Conservation (phyloP, 2,888 invertebrate species). For the Tyria jacobaeae region DNA sequence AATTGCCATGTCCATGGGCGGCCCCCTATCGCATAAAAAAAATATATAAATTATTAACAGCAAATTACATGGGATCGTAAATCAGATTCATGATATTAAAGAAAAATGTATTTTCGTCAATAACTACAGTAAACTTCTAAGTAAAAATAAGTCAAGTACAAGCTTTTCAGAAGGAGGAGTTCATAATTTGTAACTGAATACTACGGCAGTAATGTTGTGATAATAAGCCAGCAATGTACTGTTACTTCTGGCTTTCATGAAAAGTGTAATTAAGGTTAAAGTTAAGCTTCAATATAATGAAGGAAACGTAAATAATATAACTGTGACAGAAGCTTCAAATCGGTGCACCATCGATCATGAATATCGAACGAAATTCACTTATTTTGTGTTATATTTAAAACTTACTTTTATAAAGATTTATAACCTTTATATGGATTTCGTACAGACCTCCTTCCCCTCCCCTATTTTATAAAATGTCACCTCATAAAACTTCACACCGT, state of each 20-base stretch:
- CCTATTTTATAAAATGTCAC: too few relatives aligned
- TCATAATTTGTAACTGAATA: not conserved
- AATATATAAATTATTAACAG: not conserved
- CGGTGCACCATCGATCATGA: too few relatives aligned
- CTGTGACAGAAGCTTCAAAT: too few relatives aligned
- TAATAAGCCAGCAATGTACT: not conserved
- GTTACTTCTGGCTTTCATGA: not conserved
- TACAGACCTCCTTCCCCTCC: too few relatives aligned
- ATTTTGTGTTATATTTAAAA: too few relatives aligned
- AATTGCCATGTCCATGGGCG: too few relatives aligned
- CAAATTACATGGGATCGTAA: not conserved
- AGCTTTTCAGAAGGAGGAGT: not conserved
- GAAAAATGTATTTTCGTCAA: slow-evolving; percentile 5
- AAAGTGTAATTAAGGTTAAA: not conserved
- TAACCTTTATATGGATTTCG: too few relatives aligned
- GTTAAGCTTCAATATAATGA: not conserved
- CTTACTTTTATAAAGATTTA: too few relatives aligned
- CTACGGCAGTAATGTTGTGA: not conserved
- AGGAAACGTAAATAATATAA: not conserved
- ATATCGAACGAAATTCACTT: too few relatives aligned
- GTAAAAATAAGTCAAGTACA: not conserved
- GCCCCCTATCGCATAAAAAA: too few relatives aligned
- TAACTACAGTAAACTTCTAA: slow-evolving; percentile 3
- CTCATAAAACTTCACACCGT: too few relatives aligned
- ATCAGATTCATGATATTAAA: slow-evolving; percentile 1